phyloP scores from a whole-genome alignment of 1,140 invertebrate species.

The Centruroides vittatus region DNA sequence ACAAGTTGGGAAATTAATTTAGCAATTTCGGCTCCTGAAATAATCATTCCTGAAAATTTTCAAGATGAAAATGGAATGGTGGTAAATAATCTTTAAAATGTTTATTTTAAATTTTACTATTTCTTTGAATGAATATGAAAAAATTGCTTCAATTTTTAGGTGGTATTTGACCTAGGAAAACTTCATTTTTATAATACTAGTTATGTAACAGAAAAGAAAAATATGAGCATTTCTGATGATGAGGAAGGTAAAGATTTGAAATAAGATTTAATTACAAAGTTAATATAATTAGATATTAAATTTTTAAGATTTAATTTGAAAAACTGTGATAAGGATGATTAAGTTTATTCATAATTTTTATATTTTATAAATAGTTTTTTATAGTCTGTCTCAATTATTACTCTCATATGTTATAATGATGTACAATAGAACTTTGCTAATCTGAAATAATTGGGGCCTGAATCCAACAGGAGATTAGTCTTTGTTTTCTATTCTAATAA shows the following conservation, averaged over 20 bases:
- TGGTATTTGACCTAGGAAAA: conserved; percentile 33
- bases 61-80: conserved; percentile 58
- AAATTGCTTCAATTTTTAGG: conserved; percentile 8
- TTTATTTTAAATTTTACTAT: too few relatives aligned
- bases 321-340: too few relatives aligned
- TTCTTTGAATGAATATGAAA: neutral
- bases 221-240: conserved; percentile 22
- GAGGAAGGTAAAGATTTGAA: conserved; percentile 31
- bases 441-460: too few relatives aligned
- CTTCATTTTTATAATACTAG: conserved; percentile 26
- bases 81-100: conserved; percentile 35
- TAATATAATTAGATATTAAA: too few relatives aligned
- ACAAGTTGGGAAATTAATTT: conserved; percentile 68
- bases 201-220: conserved; percentile 9
- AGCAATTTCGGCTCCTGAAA: conserved; percentile 84
- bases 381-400: too few relatives aligned
- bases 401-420: too few relatives aligned
- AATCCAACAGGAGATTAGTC: too few relatives aligned
- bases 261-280: neutral
- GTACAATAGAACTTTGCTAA: too few relatives aligned
- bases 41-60: conserved; percentile 67
- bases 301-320: too few relatives aligned
- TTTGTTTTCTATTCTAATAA: too few relatives aligned
- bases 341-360: too few relatives aligned
- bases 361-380: too few relatives aligned